Evolutionary conservation across 1,140 invertebrate genomes (phyloP).

Genomic region (Cardiocondyla obscurior): DNA sequence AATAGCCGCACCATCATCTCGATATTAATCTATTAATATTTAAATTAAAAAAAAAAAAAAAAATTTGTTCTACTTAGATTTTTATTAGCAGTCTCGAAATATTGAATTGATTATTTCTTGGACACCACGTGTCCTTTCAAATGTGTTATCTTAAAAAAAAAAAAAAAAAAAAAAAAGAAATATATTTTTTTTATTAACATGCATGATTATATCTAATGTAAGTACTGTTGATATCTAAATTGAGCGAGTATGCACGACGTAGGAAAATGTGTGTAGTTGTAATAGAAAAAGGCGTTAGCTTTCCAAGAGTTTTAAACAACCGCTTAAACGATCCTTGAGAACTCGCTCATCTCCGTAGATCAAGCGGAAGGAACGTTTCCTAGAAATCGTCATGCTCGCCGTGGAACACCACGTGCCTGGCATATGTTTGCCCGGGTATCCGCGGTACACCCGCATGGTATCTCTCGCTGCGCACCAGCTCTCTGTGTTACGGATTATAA

Average conservation of each 20-base stretch:
- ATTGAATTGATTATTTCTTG: not conserved
- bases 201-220: not conserved
- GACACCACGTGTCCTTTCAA: too few species aligned
- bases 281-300: not conserved
- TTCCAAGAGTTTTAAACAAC: slow-evolving; percentile 1
- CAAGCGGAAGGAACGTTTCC: slow-evolving; percentile 21
- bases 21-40: not conserved
- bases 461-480: slow-evolving; percentile 32
- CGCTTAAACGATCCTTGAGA: not conserved
- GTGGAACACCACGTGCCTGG: slow-evolving; percentile 35
- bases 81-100: not conserved
- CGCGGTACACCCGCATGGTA: slow-evolving; percentile 16
- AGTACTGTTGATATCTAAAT: slow-evolving; percentile 12
- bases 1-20: not conserved
- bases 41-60: not conserved
- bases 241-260: not conserved
- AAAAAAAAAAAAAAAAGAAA: too few species aligned
- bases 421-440: slow-evolving; percentile 28
- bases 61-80: not conserved
- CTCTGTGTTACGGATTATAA: slow-evolving; percentile 53
- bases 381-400: slow-evolving; percentile 34
- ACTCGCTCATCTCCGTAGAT: not conserved
- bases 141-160: too few species aligned
- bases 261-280: not conserved
- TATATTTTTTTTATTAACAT: not conserved